Evolutionary conservation across 1,140 invertebrate species (phyloP), one percentile per base, ranked within the genome.

Genomic region (Idris sp.): DNA sequence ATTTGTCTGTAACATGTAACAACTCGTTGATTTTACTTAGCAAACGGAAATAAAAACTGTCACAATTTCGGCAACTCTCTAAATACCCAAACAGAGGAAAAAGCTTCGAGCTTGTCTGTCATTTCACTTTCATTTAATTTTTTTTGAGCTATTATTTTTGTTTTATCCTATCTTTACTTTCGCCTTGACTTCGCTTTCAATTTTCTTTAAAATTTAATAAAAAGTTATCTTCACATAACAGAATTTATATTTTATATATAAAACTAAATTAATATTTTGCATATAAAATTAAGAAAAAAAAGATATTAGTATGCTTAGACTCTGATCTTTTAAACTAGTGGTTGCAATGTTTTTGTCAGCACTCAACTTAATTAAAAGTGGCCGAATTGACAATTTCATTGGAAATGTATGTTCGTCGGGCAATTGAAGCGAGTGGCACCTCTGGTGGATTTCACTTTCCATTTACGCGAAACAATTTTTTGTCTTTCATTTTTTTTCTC

Each of bases 401-500:
- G 0, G 15, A 31, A 54, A 67, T 49, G 18, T 74, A 40, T 16
- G 22, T 53, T 35, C n/a, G n/a, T n/a, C n/a, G n/a, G 35, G 31
- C 48, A 49, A 67, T 67, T 65, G 44, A 65, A 62, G 43, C 40
- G 48, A 71, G 14, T 51, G 59, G 59, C 73, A 69, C 53, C 53
- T 65, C 11, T 30, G 35, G 35, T 58, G 56, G 49, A 67, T 71
- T 76, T 78, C 59, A 64, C 73, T 78, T 74, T 76, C 69, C 58
- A 67, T 74, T 74, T 71, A 35, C 64, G 65, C 46, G 58, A 51
- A n/a, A 38, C 44, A 58, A 58, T 69, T 75, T 68, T 75, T 71
- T 67, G 25, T 38, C 33, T 64, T 53, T 25, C 30, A 53, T 69
- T 67, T 74, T 22, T 22, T 75, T 71, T 19, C 61, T 68, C 31